Conservation (phyloP, 2,888 invertebrate genomes). For the Drosophila seclusa region DNA sequence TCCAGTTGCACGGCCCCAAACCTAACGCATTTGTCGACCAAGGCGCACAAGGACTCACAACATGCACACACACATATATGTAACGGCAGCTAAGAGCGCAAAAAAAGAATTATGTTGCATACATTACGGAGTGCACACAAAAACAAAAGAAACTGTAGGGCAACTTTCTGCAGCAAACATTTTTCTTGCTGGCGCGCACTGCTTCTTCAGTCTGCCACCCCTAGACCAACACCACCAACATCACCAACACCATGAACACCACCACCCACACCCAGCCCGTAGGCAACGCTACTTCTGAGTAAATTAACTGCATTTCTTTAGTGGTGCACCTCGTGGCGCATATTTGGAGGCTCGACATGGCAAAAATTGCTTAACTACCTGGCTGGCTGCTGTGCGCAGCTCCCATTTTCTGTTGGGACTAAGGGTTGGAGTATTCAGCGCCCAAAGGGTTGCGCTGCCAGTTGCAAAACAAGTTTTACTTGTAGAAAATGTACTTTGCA, state of each 20-base stretch:
- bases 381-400: slow-evolving; percentile 24
- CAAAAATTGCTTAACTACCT: slow-evolving; percentile 41
- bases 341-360: slow-evolving; percentile 71
- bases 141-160: slow-evolving; percentile 80
- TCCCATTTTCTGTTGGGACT: slow-evolving; percentile 35
- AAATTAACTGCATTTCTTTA: slow-evolving; percentile 82
- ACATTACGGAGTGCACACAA: slow-evolving; percentile 78
- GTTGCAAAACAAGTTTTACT: slow-evolving; percentile 82
- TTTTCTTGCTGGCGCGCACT: slow-evolving; percentile 65
- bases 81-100: slow-evolving; percentile 64
- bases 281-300: slow-evolving; percentile 77
- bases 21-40: slow-evolving; percentile 26
- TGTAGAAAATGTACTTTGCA: slow-evolving; percentile 83
- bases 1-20: slow-evolving; percentile 24
- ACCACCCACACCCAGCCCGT: not conserved
- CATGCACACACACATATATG: slow-evolving; percentile 34
- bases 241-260: not conserved
- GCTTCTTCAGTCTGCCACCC: slow-evolving; percentile 47
- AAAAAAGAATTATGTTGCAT: slow-evolving; percentile 70
- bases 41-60: slow-evolving; percentile 63
- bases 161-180: slow-evolving; percentile 64
- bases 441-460: slow-evolving; percentile 69
- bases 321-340: slow-evolving; percentile 68
- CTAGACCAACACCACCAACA: not conserved
- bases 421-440: slow-evolving; percentile 11